Conservation (phyloP, 2,888 invertebrate genomes). For the Pachydiplax longipennis region DNA sequence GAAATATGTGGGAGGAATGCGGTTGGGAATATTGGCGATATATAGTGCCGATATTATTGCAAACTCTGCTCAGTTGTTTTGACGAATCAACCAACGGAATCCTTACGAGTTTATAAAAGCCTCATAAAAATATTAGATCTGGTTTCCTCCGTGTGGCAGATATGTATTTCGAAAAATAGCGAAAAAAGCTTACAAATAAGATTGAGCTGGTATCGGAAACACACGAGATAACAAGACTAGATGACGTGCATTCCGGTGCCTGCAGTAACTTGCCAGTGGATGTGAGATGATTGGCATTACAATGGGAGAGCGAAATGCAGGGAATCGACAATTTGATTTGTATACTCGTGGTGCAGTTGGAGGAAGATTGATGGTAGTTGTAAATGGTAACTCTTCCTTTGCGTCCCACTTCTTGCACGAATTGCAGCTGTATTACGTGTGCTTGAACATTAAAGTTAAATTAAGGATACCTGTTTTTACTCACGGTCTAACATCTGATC, state of each 20-base stretch:
- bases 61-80: conserved; percentile 18
- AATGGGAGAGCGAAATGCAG: not conserved
- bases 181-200: not conserved
- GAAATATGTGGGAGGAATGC: not conserved
- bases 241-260: not conserved
- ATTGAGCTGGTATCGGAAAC: not conserved
- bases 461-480: too few relatives aligned
- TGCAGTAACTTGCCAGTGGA: not conserved
- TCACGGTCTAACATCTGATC: too few relatives aligned
- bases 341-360: too few relatives aligned
- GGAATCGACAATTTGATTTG: too few relatives aligned
- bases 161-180: not conserved
- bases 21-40: not conserved
- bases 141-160: not conserved
- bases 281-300: not conserved
- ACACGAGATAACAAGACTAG: not conserved
- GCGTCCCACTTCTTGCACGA: too few relatives aligned
- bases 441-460: too few relatives aligned
- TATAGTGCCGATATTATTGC: conserved; percentile 14
- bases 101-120: conserved; percentile 31
- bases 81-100: conserved; percentile 3
- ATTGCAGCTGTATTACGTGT: too few relatives aligned
- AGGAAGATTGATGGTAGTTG: too few relatives aligned
- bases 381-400: too few relatives aligned
- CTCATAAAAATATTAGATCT: conserved; percentile 12